phyloP scores from a whole-genome alignment of 2,113 vertebrate genomes.

The Porphyrio hochstetteri region DNA sequence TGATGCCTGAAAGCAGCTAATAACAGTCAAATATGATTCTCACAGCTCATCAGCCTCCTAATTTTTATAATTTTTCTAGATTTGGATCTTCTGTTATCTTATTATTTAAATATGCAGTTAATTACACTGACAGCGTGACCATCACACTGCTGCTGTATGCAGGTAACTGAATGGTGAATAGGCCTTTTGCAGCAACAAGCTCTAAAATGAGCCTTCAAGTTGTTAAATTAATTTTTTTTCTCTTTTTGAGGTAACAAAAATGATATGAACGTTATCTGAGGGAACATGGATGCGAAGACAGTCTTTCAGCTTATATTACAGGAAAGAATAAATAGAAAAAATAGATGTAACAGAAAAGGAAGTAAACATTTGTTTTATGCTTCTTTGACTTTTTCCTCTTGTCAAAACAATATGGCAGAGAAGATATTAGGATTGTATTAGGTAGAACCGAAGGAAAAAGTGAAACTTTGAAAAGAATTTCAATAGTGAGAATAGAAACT shows the following conservation, averaged over 20 bases:
- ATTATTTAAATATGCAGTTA: not conserved
- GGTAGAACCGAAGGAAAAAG: not conserved
- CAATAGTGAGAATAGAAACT: not conserved
- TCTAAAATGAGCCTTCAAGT: not conserved
- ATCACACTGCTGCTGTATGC: not conserved
- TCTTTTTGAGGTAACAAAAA: not conserved
- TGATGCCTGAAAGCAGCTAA: not conserved
- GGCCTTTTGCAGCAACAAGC: not conserved
- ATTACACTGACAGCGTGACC: not conserved
- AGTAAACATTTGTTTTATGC: not conserved
- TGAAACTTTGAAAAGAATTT: not conserved
- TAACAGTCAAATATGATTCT: not conserved
- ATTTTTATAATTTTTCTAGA: not conserved
- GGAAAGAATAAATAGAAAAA: not conserved
- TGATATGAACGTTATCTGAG: not conserved
- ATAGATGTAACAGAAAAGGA: not conserved
- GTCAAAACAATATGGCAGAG: not conserved
- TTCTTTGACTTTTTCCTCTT: not conserved
- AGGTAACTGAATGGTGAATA: not conserved
- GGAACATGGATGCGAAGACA: not conserved
- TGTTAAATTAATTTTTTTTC: not conserved
- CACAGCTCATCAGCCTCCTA: not conserved
- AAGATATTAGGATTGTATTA: not conserved
- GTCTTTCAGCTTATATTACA: not conserved
- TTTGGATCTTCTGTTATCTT: not conserved